Evolutionary conservation across 2,797 vertebrate genomes (phyloP).

Genomic region (Sebastes iracundus): DNA sequence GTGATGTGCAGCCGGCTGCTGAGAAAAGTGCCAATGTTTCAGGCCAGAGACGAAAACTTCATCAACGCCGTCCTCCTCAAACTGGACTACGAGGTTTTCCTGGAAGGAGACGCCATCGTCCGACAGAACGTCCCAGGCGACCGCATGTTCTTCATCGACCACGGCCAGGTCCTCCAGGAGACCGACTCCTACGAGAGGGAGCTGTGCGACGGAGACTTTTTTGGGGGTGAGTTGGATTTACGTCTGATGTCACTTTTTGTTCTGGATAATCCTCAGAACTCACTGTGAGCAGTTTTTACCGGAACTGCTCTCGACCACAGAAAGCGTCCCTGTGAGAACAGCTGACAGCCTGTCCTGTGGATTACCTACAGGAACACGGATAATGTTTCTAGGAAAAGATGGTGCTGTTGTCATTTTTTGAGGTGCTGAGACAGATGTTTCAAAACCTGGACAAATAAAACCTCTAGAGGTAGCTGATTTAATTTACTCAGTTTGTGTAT

Average conservation of each 20-base stretch:
- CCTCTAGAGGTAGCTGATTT: not conserved
- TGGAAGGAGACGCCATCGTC: slow-evolving; percentile 70
- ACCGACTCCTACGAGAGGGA: slow-evolving; percentile 66
- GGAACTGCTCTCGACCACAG: not conserved
- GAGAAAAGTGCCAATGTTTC: slow-evolving; percentile 75
- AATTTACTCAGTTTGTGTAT: not conserved
- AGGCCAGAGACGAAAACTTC: slow-evolving; percentile 71
- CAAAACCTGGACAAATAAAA: not conserved
- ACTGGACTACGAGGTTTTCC: slow-evolving; percentile 74
- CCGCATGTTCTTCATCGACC: slow-evolving; percentile 82
- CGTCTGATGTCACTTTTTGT: not conserved
- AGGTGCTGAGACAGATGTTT: not conserved
- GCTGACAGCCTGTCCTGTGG: slow-evolving; percentile 5
- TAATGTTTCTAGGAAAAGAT: slow-evolving; percentile 10
- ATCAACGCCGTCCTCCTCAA: slow-evolving; percentile 66
- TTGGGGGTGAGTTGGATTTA: slow-evolving; percentile 72
- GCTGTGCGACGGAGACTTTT: slow-evolving; percentile 79
- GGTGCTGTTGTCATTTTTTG: not conserved
- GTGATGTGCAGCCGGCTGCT: slow-evolving; percentile 75
- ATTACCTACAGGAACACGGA: slow-evolving; percentile 10
- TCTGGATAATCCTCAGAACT: slow-evolving; percentile 1
- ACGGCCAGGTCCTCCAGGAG: slow-evolving; percentile 76
- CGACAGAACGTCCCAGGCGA: slow-evolving; percentile 59
- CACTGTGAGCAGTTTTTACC: not conserved
- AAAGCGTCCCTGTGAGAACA: not conserved